A percentile compares a stretch with the other conserved stretches of the same genome.
Conservation (phyloP, 2,113 vertebrate genomes). For the Oryzias melastigma region DNA sequence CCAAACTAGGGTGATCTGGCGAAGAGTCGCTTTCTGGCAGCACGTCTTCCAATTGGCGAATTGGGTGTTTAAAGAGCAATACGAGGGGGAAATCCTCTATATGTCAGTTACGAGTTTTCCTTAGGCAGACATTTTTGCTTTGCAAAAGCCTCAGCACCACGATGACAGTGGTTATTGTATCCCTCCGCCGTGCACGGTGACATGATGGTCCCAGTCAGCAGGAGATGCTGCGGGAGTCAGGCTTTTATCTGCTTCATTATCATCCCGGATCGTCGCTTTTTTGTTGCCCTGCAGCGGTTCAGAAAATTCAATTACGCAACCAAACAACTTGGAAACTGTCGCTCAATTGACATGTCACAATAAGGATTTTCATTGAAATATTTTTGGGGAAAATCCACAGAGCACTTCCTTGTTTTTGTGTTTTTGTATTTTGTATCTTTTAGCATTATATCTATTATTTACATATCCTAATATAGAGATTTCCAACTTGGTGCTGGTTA, state of each 20-base stretch:
- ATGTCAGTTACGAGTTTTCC: slow-evolving; percentile 92
- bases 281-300: background rate
- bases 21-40: slow-evolving; percentile 71
- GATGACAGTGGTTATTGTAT: slow-evolving; percentile 82
- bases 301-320: too few relatives aligned
- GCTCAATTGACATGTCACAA: too few relatives aligned
- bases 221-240: slow-evolving; percentile 55
- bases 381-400: too few relatives aligned
- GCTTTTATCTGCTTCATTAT: slow-evolving; percentile 2
- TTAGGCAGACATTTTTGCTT: slow-evolving; percentile 98
- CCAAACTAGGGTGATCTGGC: slow-evolving; percentile 85
- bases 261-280: background rate
- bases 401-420: too few relatives aligned
- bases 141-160: slow-evolving; percentile 85
- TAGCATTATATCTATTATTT: too few relatives aligned
- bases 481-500: too few relatives aligned
- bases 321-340: too few relatives aligned
- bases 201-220: slow-evolving; percentile 55
- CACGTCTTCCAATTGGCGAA: slow-evolving; percentile 61
- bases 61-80: slow-evolving; percentile 52
- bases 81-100: slow-evolving; percentile 73
- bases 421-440: too few relatives aligned
- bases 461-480: too few relatives aligned
- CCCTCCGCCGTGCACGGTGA: slow-evolving; percentile 82
- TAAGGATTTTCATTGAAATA: too few relatives aligned